Base-by-base conservation (phyloP, 2,113 vertebrate species). In the Conger conger region DNA sequence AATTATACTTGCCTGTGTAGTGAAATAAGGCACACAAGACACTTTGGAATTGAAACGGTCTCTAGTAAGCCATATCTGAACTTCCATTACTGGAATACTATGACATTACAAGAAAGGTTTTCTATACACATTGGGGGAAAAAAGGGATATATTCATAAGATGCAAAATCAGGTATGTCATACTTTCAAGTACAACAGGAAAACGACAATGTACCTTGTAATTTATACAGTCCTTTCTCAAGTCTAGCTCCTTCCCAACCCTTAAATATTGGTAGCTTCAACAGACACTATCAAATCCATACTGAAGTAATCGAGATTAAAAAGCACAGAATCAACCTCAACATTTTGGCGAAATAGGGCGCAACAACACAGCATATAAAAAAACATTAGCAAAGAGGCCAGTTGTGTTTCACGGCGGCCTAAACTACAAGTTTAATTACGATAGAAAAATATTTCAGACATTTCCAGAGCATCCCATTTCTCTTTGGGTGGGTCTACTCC, bases 21-120 rank as follows among this genome's bases (percentile, higher is more conserved):
- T 78, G 76, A 78, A 79, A 79, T 76, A 84, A 84, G 83, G 83
- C 83, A 79, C 83, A 60, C 83, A 79, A 76, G 33, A 78, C 76
- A 78, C 76, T 78, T 73, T 78, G 76, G 76, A 78, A 78, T 37
- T 18, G 35, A 17, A 36, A 18, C 18, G 23, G 33, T 78, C n/a
- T 78, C 76, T 37, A 36, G 76, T 78, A 73, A 73, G 36, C 18
- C 76, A 78, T 36, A 36, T 33, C 6, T 38, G 35, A 4, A 13
- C 4, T 37, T 35, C 36, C 11, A 20, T 73, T n/a, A 73, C 68
- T 73, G n/a, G 57, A 73, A 73, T 27, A 33, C 68, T 38, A n/a
- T 13, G 54, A 54, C 76, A 54, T 84, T 20, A 38, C 50, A 33
- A 79, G 45, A 84, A n/a, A 84, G 76, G 77, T 60, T 84, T 38